Percentiles rank a stretch among this genome's conserved stretches.
phyloP scores from a whole-genome alignment of 2,888 invertebrate genomes.

The Papilio demoleus region DNA sequence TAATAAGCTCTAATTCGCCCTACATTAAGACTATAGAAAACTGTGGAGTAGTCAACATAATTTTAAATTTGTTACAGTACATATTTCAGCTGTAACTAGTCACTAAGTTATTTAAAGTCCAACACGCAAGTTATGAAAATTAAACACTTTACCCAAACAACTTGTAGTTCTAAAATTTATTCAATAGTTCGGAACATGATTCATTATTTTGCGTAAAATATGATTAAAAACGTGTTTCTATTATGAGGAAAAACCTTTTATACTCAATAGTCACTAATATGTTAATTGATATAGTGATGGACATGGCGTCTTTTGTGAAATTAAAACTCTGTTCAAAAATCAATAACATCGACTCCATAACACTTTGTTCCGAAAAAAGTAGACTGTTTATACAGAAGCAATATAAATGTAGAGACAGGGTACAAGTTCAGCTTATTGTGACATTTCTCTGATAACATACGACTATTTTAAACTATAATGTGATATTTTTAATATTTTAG shows the following conservation, averaged over 20 bases:
- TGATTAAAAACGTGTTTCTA: slow-evolving; percentile 23
- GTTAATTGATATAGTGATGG: not conserved
- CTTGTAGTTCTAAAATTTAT: not conserved
- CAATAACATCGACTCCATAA: not conserved
- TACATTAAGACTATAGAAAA: slow-evolving; percentile 17
- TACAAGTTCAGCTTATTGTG: slow-evolving; percentile 21
- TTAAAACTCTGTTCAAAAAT: not conserved
- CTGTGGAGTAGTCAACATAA: slow-evolving; percentile 22
- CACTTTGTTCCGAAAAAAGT: slow-evolving; percentile 31
- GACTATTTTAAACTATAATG: slow-evolving; percentile 20
- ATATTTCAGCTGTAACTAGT: too few species aligned
- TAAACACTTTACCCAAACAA: not conserved
- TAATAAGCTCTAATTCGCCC: slow-evolving; percentile 31
- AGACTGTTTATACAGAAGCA: slow-evolving; percentile 14
- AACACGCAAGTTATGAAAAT: not conserved
- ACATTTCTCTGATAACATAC: not conserved
- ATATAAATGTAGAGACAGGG: slow-evolving; percentile 34
- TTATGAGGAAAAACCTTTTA: slow-evolving; percentile 14
- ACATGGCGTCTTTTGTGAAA: not conserved
- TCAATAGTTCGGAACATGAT: not conserved
- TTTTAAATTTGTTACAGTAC: not conserved
- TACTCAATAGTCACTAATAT: not conserved
- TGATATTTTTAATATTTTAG: slow-evolving; percentile 1
- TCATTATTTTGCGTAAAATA: not conserved
- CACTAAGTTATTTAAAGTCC: not conserved